Percentiles rank a stretch among this genome's conserved stretches.
Evolutionary conservation across 1,140 invertebrate species (phyloP).

Genomic region (Heliconius congener): DNA sequence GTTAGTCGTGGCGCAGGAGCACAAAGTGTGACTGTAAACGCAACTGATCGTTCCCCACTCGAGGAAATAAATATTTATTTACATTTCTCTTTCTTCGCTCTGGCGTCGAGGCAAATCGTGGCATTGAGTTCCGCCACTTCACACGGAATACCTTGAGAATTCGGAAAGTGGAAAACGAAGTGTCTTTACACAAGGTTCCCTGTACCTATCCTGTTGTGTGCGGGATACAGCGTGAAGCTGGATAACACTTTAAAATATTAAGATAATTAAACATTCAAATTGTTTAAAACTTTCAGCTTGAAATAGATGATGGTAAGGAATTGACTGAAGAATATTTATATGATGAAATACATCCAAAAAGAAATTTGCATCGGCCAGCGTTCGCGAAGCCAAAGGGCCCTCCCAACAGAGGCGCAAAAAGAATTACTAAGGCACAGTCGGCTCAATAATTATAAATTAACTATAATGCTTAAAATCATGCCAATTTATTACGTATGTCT

Average conservation of each 20-base stretch:
- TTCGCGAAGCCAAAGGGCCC: conserved; percentile 98
- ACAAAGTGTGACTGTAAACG: too few species aligned
- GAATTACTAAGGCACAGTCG: conserved; percentile 89
- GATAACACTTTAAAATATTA: background rate
- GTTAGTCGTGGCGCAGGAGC: too few species aligned
- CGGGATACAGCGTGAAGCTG: too few species aligned
- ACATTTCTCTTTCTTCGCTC: too few species aligned
- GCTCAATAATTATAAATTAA: conserved; percentile 40
- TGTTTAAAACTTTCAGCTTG: conserved; percentile 85
- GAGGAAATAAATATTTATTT: too few species aligned
- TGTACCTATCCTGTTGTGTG: too few species aligned
- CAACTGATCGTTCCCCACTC: too few species aligned
- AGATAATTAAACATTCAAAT: background rate
- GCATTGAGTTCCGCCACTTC: too few species aligned
- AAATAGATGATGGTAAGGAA: conserved; percentile 94
- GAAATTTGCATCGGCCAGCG: conserved; percentile 92
- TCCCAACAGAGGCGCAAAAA: conserved; percentile 93
- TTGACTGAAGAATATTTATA: conserved; percentile 94
- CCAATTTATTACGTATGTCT: conserved; percentile 7
- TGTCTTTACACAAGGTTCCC: too few species aligned
- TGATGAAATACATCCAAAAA: conserved; percentile 97
- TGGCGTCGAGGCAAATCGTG: too few species aligned
- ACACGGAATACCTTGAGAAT: too few species aligned
- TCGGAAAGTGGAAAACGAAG: too few species aligned
- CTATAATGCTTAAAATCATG: conserved; percentile 10